Evolutionary conservation across 2,113 vertebrate genomes (phyloP).

Genomic region (Columba livia): DNA sequence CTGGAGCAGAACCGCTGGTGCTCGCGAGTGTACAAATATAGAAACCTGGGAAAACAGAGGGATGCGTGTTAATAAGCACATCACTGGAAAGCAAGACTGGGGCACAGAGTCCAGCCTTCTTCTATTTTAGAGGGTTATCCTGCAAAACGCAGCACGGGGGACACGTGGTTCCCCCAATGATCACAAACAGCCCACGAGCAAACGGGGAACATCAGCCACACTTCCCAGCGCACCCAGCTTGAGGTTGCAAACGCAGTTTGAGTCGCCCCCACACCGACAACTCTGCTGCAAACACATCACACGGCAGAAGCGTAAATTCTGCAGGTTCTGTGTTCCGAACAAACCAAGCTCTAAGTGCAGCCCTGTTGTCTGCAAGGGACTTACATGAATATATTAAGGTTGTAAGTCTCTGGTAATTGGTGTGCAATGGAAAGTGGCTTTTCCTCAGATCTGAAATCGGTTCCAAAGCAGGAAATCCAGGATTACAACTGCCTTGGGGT

Average conservation of each 20-base stretch:
- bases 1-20: not conserved
- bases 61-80: not conserved
- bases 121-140: not conserved
- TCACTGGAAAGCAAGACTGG: not conserved
- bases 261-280: not conserved
- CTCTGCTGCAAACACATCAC: not conserved
- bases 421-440: not conserved
- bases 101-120: not conserved
- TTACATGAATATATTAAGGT: not conserved
- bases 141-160: not conserved
- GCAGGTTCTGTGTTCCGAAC: not conserved
- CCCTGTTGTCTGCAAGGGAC: not conserved
- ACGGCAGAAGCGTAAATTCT: not conserved
- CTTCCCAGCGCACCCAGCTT: not conserved
- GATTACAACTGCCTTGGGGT: not conserved
- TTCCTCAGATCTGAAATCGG: not conserved
- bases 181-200: not conserved
- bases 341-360: not conserved
- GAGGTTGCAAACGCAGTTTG: not conserved
- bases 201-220: not conserved
- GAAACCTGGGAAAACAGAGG: not conserved
- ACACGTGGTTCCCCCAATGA: not conserved
- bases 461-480: not conserved
- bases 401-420: not conserved
- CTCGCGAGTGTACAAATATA: not conserved